A percentile compares a stretch with the other conserved stretches of the same genome.
These are phyloP conservation scores for Coenonympha arcania DNA, from an alignment of 2,888 invertebrate species.

Conservation along the genomic window DNA sequence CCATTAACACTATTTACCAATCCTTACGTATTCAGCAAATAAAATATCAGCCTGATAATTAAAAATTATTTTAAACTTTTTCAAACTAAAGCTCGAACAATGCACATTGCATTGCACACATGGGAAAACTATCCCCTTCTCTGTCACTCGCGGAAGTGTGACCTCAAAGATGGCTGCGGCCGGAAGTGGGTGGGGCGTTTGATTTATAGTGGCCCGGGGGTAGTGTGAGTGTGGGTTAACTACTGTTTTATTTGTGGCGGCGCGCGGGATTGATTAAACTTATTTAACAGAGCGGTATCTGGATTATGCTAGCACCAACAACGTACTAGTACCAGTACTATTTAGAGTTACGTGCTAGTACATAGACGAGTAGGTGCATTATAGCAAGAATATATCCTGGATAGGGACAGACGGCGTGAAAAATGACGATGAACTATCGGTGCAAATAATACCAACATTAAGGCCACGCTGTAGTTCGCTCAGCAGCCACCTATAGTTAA, in stretches of 20 bases:
- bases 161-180: slow-evolving; percentile 72
- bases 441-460: too few relatives aligned
- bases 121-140: slow-evolving; percentile 32
- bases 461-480: too few relatives aligned
- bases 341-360: too few relatives aligned
- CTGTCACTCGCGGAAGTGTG: slow-evolving; percentile 59
- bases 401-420: too few relatives aligned
- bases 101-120: not conserved
- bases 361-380: too few relatives aligned
- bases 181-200: slow-evolving; percentile 66
- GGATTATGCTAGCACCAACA: not conserved
- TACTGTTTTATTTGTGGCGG: slow-evolving; percentile 19
- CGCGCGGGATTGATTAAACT: slow-evolving; percentile 22
- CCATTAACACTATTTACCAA: too few relatives aligned
- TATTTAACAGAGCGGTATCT: slow-evolving; percentile 5
- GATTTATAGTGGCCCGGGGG: slow-evolving; percentile 62
- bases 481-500: too few relatives aligned
- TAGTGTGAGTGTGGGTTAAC: slow-evolving; percentile 32
- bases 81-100: not conserved
- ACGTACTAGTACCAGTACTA: not conserved
- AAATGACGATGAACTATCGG: too few relatives aligned
- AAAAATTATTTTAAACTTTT: too few relatives aligned
- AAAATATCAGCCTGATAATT: too few relatives aligned
- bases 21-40: too few relatives aligned
- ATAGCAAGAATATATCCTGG: too few relatives aligned